Evolutionary conservation across 2,888 invertebrate genomes (phyloP), one percentile per base, ranked within the genome.

Genomic region (Lysandra bellargus): DNA sequence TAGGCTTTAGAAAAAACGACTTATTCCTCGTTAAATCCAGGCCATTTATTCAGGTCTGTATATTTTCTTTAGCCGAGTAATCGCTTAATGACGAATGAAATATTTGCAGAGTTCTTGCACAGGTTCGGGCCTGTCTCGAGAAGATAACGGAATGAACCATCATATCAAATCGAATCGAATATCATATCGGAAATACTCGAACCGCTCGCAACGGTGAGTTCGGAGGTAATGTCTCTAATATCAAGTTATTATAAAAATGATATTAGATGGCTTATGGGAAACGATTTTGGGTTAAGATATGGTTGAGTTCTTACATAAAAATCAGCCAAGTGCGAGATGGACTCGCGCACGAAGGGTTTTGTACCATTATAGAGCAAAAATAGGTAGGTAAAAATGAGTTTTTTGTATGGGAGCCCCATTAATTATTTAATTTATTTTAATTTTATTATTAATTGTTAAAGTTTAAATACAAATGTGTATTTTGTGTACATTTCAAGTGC

Each of bases 81-180:
- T 74, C 44, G n/a, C 74, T 44, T 74, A 44, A 23, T 74, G 74
- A 40, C 23, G 44, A 74, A 74, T 44, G 23, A 74, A 80, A 80
- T 82, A 80, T 81, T 82, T 80, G 79, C 79, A 69, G 74, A 77
- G 77, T 80, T 23, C 23, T 23, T 23, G 23, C 23, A 23, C 23
- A 23, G 23, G 23, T 23, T 78, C 73, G 57, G 79, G 81, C 81
- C 80, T 82, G 82, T 79, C 80, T 77, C 33, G 57, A 79, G 74
- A 74, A 79, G 82, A 82, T 82, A 82, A 80, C 80, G 78, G 79
- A 74, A 79, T 80, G 80, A 79, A 82, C 74, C 40, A 74, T 74
- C 74, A 74, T 74, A 74, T 44, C 74, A 74, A 74, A 74, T 74
- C 74, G n/a, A 73, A 73, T 73, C 73, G 74, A 74, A 44, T 74